A percentile compares a stretch with the other conserved stretches of the same genome.
Conservation (phyloP, 2,888 invertebrate genomes). For the Platerodrilus igneus region DNA sequence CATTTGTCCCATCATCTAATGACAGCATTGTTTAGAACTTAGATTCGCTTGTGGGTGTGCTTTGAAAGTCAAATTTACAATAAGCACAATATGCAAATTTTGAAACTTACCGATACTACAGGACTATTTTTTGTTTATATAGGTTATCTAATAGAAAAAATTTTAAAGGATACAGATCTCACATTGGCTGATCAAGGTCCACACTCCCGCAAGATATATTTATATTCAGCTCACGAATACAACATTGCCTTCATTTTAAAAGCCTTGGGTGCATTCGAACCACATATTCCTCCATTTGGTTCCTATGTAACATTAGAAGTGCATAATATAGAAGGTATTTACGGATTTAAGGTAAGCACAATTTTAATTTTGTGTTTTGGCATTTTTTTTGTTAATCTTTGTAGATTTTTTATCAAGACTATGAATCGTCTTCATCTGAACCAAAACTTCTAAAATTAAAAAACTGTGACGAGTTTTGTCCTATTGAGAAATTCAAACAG, state of each 20-base stretch:
- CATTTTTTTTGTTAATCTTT: not conserved
- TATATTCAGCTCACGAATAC: constrained; percentile 64
- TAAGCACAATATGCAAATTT: too few relatives aligned
- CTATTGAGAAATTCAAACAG: constrained; percentile 20
- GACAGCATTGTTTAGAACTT: too few relatives aligned
- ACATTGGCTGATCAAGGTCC: constrained; percentile 47
- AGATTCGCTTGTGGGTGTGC: too few relatives aligned
- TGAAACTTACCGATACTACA: too few relatives aligned
- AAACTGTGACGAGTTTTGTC: constrained; percentile 25
- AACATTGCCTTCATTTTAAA: constrained; percentile 58
- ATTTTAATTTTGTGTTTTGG: not conserved
- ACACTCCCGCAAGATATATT: constrained; percentile 51
- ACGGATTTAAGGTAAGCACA: constrained; percentile 16
- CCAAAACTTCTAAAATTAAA: constrained; percentile 21
- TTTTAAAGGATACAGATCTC: constrained; percentile 52
- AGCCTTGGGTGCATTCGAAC: constrained; percentile 57
- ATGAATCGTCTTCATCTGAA: constrained; percentile 22
- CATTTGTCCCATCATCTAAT: too few relatives aligned
- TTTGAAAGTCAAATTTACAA: too few relatives aligned
- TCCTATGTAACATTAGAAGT: constrained; percentile 22
- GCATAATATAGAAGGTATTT: constrained; percentile 40
- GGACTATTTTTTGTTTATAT: too few relatives aligned
- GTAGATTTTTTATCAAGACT: constrained; percentile 35
- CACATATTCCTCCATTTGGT: constrained; percentile 39
- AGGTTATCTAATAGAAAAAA: constrained; percentile 49